Conservation (phyloP, 2,797 vertebrate genomes). For the Sebastes matsubarae region DNA sequence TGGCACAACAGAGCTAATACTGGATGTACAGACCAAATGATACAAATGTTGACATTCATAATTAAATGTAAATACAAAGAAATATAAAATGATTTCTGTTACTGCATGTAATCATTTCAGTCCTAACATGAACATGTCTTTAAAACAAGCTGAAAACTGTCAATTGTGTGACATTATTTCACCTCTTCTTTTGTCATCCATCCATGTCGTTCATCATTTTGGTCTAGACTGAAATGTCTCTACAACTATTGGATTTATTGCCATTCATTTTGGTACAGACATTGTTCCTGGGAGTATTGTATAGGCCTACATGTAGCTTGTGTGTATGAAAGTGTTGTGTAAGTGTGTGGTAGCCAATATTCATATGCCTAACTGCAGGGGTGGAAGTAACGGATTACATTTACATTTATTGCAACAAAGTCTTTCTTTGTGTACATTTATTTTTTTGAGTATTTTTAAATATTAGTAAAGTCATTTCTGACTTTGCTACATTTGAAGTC, state of each 20-base stretch:
- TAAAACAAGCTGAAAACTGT: neutral
- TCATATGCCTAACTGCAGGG: neutral
- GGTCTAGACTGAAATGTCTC: neutral
- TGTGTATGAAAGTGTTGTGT: neutral
- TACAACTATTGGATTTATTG: neutral
- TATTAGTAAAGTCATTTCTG: neutral
- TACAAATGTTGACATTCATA: slow-evolving; percentile 1
- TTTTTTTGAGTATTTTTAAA: neutral
- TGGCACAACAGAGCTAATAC: neutral
- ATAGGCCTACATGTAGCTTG: neutral
- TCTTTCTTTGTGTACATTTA: neutral
- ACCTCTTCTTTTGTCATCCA: neutral
- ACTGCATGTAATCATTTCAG: neutral
- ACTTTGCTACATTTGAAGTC: neutral
- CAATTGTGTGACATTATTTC: neutral
- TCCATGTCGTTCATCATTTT: neutral
- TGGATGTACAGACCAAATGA: neutral
- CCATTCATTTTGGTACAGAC: too few relatives aligned
- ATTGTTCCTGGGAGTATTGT: neutral
- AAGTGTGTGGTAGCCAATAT: neutral
- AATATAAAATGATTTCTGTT: slow-evolving; percentile 31
- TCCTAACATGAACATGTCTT: neutral
- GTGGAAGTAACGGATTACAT: neutral
- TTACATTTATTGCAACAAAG: neutral
- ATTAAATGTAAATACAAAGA: slow-evolving; percentile 36